These are phyloP conservation scores for Rhincodon typus DNA, from an alignment of 2,797 vertebrate genomes.

Conservation along the genomic window DNA sequence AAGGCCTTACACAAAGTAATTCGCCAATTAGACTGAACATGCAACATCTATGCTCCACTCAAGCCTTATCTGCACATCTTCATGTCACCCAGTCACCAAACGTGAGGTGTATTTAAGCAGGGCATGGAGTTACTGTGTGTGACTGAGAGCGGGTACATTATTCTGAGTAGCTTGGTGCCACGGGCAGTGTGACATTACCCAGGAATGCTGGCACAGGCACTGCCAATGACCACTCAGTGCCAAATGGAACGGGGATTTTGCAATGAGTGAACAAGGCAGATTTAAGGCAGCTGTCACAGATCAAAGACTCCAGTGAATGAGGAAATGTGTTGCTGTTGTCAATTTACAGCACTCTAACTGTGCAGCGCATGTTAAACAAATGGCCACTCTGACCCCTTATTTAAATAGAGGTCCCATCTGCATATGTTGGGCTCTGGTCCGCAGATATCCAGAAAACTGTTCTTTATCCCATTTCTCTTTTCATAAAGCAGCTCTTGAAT, in stretches of 20 bases:
- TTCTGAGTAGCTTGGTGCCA: not conserved
- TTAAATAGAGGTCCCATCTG: not conserved
- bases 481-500: not conserved
- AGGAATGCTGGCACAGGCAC: rapidly evolving
- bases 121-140: not conserved
- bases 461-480: not conserved
- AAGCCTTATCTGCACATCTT: no score
- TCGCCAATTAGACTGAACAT: no score
- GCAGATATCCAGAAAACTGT: not conserved
- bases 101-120: not conserved
- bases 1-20: no score
- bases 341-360: not conserved
- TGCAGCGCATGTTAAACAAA: not conserved
- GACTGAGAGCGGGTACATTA: not conserved
- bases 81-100: no score
- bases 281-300: not conserved
- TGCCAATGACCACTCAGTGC: not conserved
- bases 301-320: not conserved
- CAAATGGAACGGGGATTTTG: not conserved
- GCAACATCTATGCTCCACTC: no score
- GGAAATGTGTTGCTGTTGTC: not conserved
- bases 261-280: not conserved
- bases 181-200: not conserved
- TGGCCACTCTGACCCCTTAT: not conserved
- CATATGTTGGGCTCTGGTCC: not conserved